These are phyloP conservation scores for Brassicogethes aeneus DNA, from an alignment of 2,888 invertebrate species.

Conservation along the genomic window DNA sequence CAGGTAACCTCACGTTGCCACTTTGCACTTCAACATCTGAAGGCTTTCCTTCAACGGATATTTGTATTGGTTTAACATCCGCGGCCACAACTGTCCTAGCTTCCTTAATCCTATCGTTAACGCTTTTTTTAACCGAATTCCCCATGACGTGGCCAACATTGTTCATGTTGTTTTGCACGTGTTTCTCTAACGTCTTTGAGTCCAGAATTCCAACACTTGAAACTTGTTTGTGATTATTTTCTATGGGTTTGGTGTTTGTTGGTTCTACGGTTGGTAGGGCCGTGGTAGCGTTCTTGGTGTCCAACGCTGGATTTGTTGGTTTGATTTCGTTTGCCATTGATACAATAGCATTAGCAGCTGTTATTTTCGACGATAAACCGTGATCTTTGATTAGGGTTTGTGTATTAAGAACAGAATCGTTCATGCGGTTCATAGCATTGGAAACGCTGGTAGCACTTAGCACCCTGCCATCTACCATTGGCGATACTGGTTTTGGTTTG, in stretches of 20 bases:
- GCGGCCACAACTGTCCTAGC: constrained; percentile 34
- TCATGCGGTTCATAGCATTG: constrained; percentile 39
- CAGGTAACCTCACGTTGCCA: constrained; percentile 35
- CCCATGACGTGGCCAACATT: constrained; percentile 24
- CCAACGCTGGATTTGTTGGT: constrained; percentile 15
- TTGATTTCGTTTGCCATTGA: constrained; percentile 19
- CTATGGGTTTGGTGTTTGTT: background rate
- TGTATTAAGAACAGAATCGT: constrained; percentile 37
- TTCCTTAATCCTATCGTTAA: constrained; percentile 31
- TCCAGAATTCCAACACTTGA: constrained; percentile 23
- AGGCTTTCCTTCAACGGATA: constrained; percentile 38
- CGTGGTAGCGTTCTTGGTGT: constrained; percentile 22
- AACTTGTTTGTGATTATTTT: constrained; percentile 22
- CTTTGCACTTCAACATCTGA: constrained; percentile 38
- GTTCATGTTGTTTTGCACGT: constrained; percentile 30
- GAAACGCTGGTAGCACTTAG: constrained; percentile 39
- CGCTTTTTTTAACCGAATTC: constrained; percentile 23
- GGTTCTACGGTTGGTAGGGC: constrained; percentile 22
- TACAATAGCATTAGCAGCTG: constrained; percentile 22
- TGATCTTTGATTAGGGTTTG: constrained; percentile 37
- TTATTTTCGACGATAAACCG: constrained; percentile 23
- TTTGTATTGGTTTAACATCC: constrained; percentile 38
- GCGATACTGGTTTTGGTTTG: constrained; percentile 22
- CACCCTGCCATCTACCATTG: constrained; percentile 32
- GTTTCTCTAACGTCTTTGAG: constrained; percentile 24